These are phyloP conservation scores for Battus philenor DNA, from an alignment of 1,140 invertebrate species.

Conservation along the genomic window DNA sequence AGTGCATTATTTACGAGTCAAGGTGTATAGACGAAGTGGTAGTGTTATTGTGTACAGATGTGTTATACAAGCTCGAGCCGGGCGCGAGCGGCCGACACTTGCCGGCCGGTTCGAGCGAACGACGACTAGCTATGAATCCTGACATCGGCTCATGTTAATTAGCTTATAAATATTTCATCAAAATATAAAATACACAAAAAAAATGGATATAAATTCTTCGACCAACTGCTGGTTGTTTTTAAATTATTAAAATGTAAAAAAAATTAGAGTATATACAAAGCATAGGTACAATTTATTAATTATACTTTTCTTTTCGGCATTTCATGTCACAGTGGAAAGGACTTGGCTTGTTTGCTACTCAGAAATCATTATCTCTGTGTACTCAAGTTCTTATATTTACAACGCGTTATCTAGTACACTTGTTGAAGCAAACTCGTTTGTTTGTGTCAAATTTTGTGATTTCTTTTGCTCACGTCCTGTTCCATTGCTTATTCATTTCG, in stretches of 20 bases:
- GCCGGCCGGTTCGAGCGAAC: slow-evolving; percentile 70
- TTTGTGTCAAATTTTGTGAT: slow-evolving; percentile 62
- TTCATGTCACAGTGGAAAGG: slow-evolving; percentile 66
- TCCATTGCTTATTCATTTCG: slow-evolving; percentile 72
- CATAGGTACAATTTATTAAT: slow-evolving; percentile 76
- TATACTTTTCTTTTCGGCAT: slow-evolving; percentile 75
- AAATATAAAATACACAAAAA: slow-evolving; percentile 75
- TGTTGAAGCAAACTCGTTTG: slow-evolving; percentile 42
- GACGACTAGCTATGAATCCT: slow-evolving; percentile 75
- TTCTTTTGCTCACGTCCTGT: slow-evolving; percentile 69
- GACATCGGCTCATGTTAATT: slow-evolving; percentile 76
- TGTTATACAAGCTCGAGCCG: slow-evolving; percentile 66
- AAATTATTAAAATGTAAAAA: slow-evolving; percentile 76
- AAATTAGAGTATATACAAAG: slow-evolving; percentile 74
- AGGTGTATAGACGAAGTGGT: slow-evolving; percentile 65
- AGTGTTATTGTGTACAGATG: slow-evolving; percentile 70
- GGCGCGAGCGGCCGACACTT: slow-evolving; percentile 47
- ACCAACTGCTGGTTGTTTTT: slow-evolving; percentile 75
- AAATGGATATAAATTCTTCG: slow-evolving; percentile 74
- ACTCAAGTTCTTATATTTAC: slow-evolving; percentile 31
- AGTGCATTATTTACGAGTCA: slow-evolving; percentile 70
- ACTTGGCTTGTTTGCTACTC: slow-evolving; percentile 53
- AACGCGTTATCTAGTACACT: slow-evolving; percentile 30
- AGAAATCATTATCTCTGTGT: slow-evolving; percentile 41
- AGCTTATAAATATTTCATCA: slow-evolving; percentile 75